phyloP scores from a whole-genome alignment of 1,140 invertebrate species.

The Periplaneta americana region DNA sequence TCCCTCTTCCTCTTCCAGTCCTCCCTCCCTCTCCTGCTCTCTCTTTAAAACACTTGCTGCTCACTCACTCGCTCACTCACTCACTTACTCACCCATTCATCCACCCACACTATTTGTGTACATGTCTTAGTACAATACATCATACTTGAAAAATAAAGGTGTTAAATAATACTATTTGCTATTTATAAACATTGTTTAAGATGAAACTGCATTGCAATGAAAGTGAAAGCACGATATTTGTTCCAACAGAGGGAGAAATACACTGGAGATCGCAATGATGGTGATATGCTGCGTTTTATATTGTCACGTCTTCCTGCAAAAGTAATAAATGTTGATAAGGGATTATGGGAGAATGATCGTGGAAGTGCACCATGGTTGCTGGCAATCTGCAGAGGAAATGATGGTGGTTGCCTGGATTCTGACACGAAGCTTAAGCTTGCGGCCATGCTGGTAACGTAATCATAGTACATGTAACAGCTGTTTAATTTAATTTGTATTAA shows the following conservation, averaged over 20 bases:
- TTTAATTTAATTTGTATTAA: not conserved
- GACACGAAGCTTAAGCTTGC: constrained; percentile 52
- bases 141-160: too few species aligned
- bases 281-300: constrained; percentile 40
- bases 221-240: not conserved
- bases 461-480: constrained; percentile 3
- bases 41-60: not conserved
- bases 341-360: not conserved
- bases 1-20: not conserved
- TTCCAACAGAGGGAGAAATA: constrained; percentile 35
- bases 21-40: not conserved
- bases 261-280: constrained; percentile 35
- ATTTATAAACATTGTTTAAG: too few species aligned
- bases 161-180: too few species aligned
- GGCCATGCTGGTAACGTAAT: constrained; percentile 52
- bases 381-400: constrained; percentile 38
- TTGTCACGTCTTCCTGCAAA: constrained; percentile 28
- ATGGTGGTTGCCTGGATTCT: constrained; percentile 45
- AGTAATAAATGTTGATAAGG: constrained; percentile 37
- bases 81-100: not conserved
- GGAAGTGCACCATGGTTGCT: not conserved
- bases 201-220: too few species aligned
- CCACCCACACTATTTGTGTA: not conserved
- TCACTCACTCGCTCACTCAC: not conserved
- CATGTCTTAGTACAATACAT: too few species aligned